Evolutionary conservation across 2,797 vertebrate genomes (phyloP), one percentile per base, ranked within the genome.

Genomic region (Lycodopsis pacificus): DNA sequence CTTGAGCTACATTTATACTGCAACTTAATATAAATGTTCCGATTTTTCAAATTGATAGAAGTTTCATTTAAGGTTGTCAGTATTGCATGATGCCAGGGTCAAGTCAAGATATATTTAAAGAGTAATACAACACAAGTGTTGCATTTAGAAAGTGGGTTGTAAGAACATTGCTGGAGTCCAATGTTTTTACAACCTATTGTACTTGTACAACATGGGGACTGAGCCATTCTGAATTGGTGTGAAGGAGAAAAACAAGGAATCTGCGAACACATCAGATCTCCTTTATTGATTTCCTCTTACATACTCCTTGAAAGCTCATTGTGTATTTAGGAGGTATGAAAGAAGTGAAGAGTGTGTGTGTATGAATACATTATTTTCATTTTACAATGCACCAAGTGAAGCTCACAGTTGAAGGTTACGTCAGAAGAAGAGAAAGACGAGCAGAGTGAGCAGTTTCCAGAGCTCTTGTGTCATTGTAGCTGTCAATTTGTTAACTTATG

Each of bases 401-500:
- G 51, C 32, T 53, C 32, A 57, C 34, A 20, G 32, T 15, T 78
- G 32, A 63, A 63, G 40, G 32, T 7, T 77, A 48, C 11, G 1
- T 58, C 40, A 12, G n/a, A 34, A 38, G n/a, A 57, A 34, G 27
- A 65, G 9, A 68, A 27, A 40, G 59, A 70, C 1, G 9, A 61
- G 61, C n/a, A 32, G n/a, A 49, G 49, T 1, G 6, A 59, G 62
- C 22, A 19, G 25, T 56, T 80, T 61, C 36, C 58, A 44, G 15
- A n/a, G 54, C 20, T 2, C 64, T 68, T 34, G 13, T 66, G 51
- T 48, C 27, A 25, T 42, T 57, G 40, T 57, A 8, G 59, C 64
- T 65, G 64, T 61, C 69, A 53, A 32, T n/a, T 51, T 70, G 67
- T 46, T 62, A 69, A 65, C 61, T 64, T 49, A 67, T 25, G 17